Conservation (phyloP, 2,797 vertebrate genomes). For the Lepus townsendii region DNA sequence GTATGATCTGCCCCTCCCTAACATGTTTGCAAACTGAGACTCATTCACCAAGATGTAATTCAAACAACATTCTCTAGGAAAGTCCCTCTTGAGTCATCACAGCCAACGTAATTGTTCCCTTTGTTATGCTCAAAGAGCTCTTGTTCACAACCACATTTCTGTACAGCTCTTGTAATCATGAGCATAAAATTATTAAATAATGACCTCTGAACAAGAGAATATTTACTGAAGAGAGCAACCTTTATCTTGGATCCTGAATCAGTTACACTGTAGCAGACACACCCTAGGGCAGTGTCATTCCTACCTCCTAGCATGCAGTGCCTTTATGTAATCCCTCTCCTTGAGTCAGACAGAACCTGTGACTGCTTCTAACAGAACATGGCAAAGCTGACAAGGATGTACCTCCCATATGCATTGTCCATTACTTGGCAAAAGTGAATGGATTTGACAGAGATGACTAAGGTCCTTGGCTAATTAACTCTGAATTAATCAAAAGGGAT, state of each 20-base stretch:
- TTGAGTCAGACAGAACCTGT: background rate
- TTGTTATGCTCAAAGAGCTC: background rate
- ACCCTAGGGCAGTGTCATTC: background rate
- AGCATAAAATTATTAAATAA: background rate
- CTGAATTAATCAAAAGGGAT: background rate
- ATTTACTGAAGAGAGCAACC: background rate
- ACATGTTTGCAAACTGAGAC: background rate
- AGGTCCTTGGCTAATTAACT: constrained; percentile 14
- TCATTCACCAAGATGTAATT: constrained; percentile 15
- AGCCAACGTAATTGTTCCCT: background rate
- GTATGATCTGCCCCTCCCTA: background rate
- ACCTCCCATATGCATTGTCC: background rate
- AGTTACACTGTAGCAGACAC: background rate
- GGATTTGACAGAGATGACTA: background rate
- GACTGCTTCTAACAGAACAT: constrained; percentile 34
- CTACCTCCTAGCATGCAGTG: background rate
- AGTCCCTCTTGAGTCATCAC: constrained; percentile 14
- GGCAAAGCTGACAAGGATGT: background rate
- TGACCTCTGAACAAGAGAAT: constrained; percentile 1
- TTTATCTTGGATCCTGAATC: background rate
- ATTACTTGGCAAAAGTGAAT: background rate
- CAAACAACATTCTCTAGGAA: background rate
- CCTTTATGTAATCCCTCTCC: background rate
- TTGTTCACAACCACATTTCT: constrained; percentile 31
- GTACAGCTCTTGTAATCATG: background rate